These are phyloP conservation scores for Microplitis manilae DNA, from an alignment of 2,888 invertebrate genomes.

Conservation along the genomic window DNA sequence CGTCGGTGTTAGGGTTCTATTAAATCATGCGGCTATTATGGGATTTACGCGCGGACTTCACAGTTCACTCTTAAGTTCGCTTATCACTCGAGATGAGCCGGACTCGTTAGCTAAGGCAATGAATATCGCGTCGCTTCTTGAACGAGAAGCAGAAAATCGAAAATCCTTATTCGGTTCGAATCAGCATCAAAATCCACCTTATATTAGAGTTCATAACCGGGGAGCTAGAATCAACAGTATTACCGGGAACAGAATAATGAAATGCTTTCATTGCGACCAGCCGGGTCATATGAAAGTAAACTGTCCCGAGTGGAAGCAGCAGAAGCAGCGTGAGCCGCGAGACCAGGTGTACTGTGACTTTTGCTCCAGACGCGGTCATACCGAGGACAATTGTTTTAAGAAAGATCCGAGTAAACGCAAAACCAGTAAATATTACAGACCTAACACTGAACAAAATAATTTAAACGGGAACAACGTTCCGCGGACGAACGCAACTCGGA, in stretches of 20 bases:
- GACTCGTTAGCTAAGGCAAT: neutral
- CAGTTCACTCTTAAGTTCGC: neutral
- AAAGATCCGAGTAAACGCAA: neutral
- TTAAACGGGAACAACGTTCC: slow-evolving; percentile 34
- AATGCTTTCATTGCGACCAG: neutral
- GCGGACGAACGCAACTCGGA: slow-evolving; percentile 8
- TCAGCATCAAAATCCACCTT: neutral
- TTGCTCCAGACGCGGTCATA: neutral
- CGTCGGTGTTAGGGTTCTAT: neutral
- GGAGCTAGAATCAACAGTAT: neutral
- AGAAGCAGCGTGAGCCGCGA: neutral
- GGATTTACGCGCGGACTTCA: slow-evolving; percentile 7
- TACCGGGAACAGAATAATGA: neutral
- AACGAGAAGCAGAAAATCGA: neutral
- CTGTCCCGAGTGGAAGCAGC: neutral
- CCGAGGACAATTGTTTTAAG: neutral
- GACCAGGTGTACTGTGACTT: too few relatives aligned
- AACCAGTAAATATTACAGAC: neutral
- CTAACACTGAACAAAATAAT: neutral
- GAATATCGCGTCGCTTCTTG: neutral
- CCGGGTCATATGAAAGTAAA: neutral
- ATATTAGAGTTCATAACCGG: too few relatives aligned
- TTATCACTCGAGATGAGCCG: neutral
- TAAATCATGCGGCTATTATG: neutral
- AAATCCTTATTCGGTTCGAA: neutral